Conservation (phyloP, 1,140 invertebrate species). For the Dendroctonus valens region DNA sequence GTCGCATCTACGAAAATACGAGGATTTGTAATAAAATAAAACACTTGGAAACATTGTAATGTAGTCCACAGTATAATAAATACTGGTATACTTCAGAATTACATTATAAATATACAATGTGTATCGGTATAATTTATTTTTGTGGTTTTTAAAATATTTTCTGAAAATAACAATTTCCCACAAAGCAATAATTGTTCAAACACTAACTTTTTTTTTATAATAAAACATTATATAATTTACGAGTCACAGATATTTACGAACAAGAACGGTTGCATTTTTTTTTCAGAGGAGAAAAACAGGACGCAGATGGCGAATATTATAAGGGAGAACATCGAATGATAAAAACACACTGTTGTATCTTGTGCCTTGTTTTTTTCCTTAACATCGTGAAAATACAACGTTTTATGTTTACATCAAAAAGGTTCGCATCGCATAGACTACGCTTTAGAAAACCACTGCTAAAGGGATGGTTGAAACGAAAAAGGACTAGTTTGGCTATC, state of each 20-base stretch:
- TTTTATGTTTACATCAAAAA: constrained; percentile 35
- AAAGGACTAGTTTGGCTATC: too few relatives aligned
- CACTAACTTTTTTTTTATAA: constrained; percentile 48
- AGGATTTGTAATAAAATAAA: constrained; percentile 35
- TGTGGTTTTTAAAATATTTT: constrained; percentile 52
- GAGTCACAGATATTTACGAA: constrained; percentile 49
- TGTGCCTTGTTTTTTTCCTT: constrained; percentile 39
- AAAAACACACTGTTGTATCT: constrained; percentile 20
- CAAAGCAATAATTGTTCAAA: constrained; percentile 53
- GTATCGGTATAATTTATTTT: constrained; percentile 52
- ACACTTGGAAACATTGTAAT: constrained; percentile 46
- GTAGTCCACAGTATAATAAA: constrained; percentile 54
- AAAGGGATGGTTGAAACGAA: too few relatives aligned
- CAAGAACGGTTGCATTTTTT: constrained; percentile 47
- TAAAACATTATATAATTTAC: constrained; percentile 47
- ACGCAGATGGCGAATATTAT: constrained; percentile 14
- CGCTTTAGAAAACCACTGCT: not conserved
- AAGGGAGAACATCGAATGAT: constrained; percentile 25
- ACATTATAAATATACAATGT: constrained; percentile 56
- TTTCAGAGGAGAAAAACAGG: constrained; percentile 37
- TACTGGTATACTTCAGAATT: constrained; percentile 54
- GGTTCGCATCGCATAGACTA: not conserved
- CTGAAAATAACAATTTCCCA: constrained; percentile 55
- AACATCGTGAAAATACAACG: constrained; percentile 46
- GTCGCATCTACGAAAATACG: not conserved